A percentile compares a stretch with the other conserved stretches of the same genome.
phyloP scores from a whole-genome alignment of 2,888 invertebrate species.

The Dendrolimus pini region DNA sequence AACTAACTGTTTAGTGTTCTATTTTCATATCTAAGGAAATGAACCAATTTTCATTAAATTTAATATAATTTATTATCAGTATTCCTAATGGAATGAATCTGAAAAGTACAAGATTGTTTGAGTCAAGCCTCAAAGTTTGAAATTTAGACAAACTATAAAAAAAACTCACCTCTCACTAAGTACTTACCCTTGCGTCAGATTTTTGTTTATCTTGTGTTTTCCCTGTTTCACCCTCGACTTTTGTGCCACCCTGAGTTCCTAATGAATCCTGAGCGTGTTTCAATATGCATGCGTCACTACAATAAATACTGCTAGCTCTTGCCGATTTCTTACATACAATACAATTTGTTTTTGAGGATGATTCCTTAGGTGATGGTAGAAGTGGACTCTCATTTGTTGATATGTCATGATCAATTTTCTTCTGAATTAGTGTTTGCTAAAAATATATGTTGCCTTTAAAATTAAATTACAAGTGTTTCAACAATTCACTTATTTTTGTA shows the following conservation, averaged over 20 bases:
- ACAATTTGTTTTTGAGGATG: conserved; percentile 69
- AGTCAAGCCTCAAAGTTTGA: too few species aligned
- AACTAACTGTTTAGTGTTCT: too few species aligned
- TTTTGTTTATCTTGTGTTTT: conserved; percentile 46
- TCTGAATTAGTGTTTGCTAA: conserved; percentile 17
- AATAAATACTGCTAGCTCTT: conserved; percentile 90
- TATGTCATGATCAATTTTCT: conserved; percentile 24
- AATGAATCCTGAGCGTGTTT: conserved; percentile 87
- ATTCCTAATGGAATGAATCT: too few species aligned
- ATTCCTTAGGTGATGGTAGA: conserved; percentile 25
- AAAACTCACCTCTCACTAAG: not conserved
- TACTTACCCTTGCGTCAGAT: conserved; percentile 56
- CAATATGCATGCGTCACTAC: conserved; percentile 91
- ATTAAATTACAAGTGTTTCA: too few species aligned
- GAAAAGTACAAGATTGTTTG: too few species aligned
- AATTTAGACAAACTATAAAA: too few species aligned
- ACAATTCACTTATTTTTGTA: too few species aligned
- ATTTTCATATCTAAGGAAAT: too few species aligned
- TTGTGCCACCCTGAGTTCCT: conserved; percentile 28
- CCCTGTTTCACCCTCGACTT: conserved; percentile 34
- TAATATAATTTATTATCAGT: too few species aligned
- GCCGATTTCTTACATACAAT: conserved; percentile 87
- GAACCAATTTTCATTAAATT: too few species aligned
- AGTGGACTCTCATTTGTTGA: conserved; percentile 16
- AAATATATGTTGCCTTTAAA: not conserved